Conservation (phyloP, 2,797 vertebrate species). For the Gymnocypris eckloni region DNA sequence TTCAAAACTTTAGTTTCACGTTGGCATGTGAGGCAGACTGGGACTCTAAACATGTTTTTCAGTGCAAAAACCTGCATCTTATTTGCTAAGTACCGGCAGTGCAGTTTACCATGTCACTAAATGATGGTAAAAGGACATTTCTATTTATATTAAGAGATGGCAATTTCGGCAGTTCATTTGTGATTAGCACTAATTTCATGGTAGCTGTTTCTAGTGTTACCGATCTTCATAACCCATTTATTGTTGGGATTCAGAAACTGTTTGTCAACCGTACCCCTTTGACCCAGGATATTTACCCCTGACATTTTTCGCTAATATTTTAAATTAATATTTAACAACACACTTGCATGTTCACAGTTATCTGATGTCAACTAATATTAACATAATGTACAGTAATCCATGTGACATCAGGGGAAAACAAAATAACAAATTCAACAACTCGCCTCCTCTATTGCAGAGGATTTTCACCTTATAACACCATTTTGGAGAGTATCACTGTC, state of each 20-base stretch:
- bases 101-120: background rate
- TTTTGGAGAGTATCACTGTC: too few relatives aligned
- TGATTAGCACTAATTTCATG: background rate
- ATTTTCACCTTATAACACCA: too few relatives aligned
- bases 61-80: background rate
- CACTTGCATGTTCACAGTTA: background rate
- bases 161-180: background rate
- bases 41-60: background rate
- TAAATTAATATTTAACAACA: background rate
- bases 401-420: too few relatives aligned
- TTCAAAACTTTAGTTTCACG: background rate
- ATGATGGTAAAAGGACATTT: background rate
- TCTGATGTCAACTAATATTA: background rate
- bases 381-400: background rate
- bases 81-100: background rate
- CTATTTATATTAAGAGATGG: background rate
- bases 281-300: background rate
- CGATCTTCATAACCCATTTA: background rate
- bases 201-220: background rate
- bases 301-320: background rate
- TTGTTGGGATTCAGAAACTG: background rate
- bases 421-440: too few relatives aligned
- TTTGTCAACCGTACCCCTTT: background rate
- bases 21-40: background rate
- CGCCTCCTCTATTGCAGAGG: too few relatives aligned